These are phyloP conservation scores for Chascanopsetta lugubris DNA, from an alignment of 2,113 vertebrate genomes.

Conservation along the genomic window DNA sequence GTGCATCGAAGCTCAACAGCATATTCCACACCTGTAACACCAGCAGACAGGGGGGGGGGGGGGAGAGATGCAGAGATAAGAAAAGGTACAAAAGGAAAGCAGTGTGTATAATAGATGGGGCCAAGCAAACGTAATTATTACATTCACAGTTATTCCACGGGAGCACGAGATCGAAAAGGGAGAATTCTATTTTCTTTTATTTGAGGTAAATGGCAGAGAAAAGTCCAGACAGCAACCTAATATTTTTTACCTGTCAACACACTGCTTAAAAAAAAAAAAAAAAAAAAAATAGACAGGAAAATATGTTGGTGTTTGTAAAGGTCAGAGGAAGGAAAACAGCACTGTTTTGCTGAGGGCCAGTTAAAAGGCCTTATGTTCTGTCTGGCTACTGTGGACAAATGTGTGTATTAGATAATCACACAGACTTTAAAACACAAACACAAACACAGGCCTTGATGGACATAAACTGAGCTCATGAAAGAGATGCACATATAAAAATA, in stretches of 20 bases:
- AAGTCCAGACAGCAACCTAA: conserved; percentile 33
- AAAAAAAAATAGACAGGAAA: conserved; percentile 33
- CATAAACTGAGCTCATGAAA: conserved; percentile 14
- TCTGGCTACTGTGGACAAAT: conserved; percentile 54
- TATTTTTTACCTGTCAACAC: conserved; percentile 62
- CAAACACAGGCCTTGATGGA: background rate
- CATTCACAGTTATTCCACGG: conserved; percentile 40
- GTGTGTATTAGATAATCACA: conserved; percentile 42
- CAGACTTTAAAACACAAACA: conserved; percentile 4
- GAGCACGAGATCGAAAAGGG: conserved; percentile 2
- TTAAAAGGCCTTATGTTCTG: conserved; percentile 42
- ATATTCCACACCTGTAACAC: conserved; percentile 91
- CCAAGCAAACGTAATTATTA: conserved; percentile 27
- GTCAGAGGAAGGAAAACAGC: conserved; percentile 67
- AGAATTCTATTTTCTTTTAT: conserved; percentile 37
- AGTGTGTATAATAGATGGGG: conserved; percentile 17
- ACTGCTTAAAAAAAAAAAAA: conserved; percentile 22
- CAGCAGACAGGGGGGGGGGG: background rate
- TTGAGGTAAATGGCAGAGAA: conserved; percentile 61
- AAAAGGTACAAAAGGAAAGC: conserved; percentile 27
- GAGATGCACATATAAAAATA: conserved; percentile 41
- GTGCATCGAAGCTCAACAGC: conserved; percentile 76
- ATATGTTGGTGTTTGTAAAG: conserved; percentile 66
- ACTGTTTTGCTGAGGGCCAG: conserved; percentile 40
- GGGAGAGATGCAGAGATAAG: conserved; percentile 36